Evolutionary conservation across 2,113 vertebrate genomes (phyloP).

Genomic region (Choloepus hoffmanni): DNA sequence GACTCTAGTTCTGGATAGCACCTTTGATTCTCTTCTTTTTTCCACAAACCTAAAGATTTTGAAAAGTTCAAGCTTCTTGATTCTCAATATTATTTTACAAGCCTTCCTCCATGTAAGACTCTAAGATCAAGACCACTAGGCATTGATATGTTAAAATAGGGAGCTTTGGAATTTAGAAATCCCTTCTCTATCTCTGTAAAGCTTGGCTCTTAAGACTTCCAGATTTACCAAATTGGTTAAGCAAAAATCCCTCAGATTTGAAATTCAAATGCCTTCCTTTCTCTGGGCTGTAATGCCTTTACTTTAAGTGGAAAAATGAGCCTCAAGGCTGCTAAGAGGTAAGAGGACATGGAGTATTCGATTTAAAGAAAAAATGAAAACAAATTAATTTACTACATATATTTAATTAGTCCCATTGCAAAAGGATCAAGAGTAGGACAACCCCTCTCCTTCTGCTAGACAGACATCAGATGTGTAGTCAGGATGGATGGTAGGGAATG

Average conservation of each 20-base stretch:
- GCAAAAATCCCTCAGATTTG: background rate
- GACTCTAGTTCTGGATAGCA: background rate
- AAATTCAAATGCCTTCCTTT: slow-evolving; percentile 16
- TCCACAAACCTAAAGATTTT: background rate
- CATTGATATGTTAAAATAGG: background rate
- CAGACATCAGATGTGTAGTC: background rate
- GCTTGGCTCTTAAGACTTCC: slow-evolving; percentile 9
- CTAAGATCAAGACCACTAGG: background rate
- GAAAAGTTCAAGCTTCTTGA: background rate
- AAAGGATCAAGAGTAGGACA: background rate
- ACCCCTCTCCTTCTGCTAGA: background rate
- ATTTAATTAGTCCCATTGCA: background rate
- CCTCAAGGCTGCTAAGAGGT: background rate
- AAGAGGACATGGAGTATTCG: background rate
- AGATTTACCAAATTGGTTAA: slow-evolving; percentile 12
- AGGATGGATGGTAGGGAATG: background rate
- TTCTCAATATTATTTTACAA: slow-evolving; percentile 1
- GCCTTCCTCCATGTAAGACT: background rate
- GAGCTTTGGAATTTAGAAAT: background rate
- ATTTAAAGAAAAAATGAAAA: background rate
- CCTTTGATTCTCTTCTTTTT: background rate
- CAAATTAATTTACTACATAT: background rate
- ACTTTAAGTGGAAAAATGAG: background rate
- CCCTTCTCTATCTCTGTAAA: background rate
- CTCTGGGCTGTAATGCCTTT: background rate